Evolutionary conservation across 2,797 vertebrate species (phyloP).

Genomic region (Galagoides demidoff): DNA sequence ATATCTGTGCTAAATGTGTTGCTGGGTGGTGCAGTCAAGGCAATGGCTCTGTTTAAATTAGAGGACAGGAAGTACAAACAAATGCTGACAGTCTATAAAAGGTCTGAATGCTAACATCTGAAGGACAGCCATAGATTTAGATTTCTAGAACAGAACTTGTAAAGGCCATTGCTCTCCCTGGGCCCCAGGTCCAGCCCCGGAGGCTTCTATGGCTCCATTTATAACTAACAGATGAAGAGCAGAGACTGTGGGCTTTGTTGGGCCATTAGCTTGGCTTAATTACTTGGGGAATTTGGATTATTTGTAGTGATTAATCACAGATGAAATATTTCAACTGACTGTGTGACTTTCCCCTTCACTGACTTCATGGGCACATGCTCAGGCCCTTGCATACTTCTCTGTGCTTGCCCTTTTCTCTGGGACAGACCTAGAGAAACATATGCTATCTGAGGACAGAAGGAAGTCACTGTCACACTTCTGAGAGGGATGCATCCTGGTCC

Average conservation of each 20-base stretch:
- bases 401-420: neutral
- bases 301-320: conserved; percentile 41
- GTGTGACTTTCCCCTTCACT: conserved; percentile 2
- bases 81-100: conserved; percentile 42
- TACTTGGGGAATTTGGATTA: conserved; percentile 52
- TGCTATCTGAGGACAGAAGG: neutral
- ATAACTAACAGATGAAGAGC: conserved; percentile 63
- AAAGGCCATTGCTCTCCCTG: conserved; percentile 4
- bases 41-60: neutral
- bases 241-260: neutral
- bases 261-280: conserved; percentile 44
- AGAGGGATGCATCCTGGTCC: neutral
- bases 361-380: neutral
- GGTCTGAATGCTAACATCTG: conserved; percentile 22
- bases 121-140: neutral
- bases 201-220: conserved; percentile 8
- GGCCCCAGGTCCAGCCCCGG: neutral
- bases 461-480: neutral
- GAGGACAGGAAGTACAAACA: conserved; percentile 42
- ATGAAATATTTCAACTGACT: conserved; percentile 43
- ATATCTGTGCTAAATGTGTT: neutral
- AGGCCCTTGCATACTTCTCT: neutral
- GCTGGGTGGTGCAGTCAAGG: neutral
- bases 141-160: conserved; percentile 62
- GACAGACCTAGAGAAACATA: neutral